phyloP scores from a whole-genome alignment of 2,113 vertebrate species.

The Lates calcarifer region DNA sequence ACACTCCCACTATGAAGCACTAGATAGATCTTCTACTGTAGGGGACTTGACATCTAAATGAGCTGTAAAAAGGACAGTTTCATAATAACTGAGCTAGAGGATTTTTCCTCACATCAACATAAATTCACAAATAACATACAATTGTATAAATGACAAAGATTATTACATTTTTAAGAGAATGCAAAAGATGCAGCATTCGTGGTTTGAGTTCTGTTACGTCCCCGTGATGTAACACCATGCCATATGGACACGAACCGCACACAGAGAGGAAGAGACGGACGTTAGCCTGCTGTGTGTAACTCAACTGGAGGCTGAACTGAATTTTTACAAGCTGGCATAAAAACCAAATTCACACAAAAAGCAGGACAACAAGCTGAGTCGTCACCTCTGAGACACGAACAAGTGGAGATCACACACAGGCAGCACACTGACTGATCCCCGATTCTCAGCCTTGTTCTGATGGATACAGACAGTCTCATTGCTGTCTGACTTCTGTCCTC shows the following conservation, averaged over 20 bases:
- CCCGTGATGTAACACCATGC: background rate
- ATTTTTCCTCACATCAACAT: background rate
- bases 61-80: background rate
- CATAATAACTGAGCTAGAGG: background rate
- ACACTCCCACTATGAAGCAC: background rate
- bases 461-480: background rate
- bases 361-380: background rate
- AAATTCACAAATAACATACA: background rate
- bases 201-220: background rate
- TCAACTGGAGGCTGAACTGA: background rate
- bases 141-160: background rate
- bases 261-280: background rate
- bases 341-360: conserved; percentile 2
- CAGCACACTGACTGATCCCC: background rate
- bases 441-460: background rate
- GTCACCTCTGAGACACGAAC: background rate
- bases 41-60: background rate
- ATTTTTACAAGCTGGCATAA: conserved; percentile 1
- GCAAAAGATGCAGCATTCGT: background rate
- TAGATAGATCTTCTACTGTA: background rate
- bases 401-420: conserved; percentile 7
- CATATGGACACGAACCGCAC: background rate
- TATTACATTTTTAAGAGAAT: no score
- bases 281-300: background rate
- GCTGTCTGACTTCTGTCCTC: conserved; percentile 33